phyloP scores from a whole-genome alignment of 2,113 vertebrate genomes.

The Tautogolabrus adspersus region DNA sequence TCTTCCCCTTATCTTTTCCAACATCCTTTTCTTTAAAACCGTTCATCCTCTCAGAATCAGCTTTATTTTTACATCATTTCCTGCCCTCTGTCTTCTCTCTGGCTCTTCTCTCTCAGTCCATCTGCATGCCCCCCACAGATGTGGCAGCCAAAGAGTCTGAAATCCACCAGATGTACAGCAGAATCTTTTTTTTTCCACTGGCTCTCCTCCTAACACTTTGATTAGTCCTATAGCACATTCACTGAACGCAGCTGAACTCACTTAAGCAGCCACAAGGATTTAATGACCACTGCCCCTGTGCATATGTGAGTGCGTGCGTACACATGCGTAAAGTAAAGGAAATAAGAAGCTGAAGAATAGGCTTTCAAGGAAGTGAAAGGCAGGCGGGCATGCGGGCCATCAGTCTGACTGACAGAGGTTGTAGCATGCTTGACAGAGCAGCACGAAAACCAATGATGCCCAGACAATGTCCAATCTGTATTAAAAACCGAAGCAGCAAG shows the following conservation, averaged over 20 bases:
- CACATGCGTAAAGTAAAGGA: neutral
- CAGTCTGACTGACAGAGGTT: constrained; percentile 3
- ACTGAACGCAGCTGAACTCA: constrained; percentile 31
- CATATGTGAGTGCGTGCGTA: neutral
- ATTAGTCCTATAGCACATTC: constrained; percentile 21
- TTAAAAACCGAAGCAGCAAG: constrained; percentile 16
- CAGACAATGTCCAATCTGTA: constrained; percentile 7
- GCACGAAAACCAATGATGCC: neutral
- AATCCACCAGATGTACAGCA: constrained; percentile 67
- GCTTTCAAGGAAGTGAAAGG: neutral
- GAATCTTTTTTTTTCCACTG: neutral
- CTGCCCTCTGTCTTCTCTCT: constrained; percentile 11
- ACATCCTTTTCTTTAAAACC: constrained; percentile 43
- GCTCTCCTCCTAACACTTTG: neutral
- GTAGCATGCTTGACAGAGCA: neutral
- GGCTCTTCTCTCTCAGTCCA: constrained; percentile 10
- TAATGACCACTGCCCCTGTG: constrained; percentile 15
- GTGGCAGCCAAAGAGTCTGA: constrained; percentile 50
- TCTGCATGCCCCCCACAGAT: constrained; percentile 28
- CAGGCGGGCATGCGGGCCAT: constrained; percentile 1
- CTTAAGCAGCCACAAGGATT: constrained; percentile 16
- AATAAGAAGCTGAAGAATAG: neutral
- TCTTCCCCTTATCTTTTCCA: constrained; percentile 52
- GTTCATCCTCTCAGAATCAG: constrained; percentile 26
- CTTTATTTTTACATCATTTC: constrained; percentile 31